A percentile compares a stretch with the other conserved stretches of the same genome.
Evolutionary conservation across 2,113 vertebrate species (phyloP).

Genomic region (Hyla sarda): DNA sequence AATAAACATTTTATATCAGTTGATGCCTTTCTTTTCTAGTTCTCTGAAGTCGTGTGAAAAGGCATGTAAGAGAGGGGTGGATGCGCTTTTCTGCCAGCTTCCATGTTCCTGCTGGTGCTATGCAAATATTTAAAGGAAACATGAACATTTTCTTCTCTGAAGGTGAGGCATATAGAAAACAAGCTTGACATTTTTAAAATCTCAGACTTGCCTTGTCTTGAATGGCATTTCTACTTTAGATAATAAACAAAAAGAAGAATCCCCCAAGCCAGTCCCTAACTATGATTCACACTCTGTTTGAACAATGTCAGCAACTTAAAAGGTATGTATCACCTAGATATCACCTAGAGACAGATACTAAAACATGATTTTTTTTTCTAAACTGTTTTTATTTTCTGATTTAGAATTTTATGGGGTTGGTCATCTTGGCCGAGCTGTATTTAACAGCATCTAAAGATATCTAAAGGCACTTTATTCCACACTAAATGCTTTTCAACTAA

Average conservation of each 20-base stretch:
- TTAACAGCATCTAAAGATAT: too few relatives aligned
- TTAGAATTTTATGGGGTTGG: too few relatives aligned
- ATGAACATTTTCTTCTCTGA: background rate
- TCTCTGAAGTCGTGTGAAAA: background rate
- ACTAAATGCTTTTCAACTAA: too few relatives aligned
- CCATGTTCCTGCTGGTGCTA: background rate
- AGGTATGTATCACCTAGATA: too few relatives aligned
- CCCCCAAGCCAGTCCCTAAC: background rate
- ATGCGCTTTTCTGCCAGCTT: background rate
- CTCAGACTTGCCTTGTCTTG: constrained; percentile 2
- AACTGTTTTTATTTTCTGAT: too few relatives aligned
- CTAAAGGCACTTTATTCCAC: too few relatives aligned
- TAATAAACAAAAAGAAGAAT: background rate
- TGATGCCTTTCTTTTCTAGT: background rate
- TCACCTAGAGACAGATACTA: too few relatives aligned
- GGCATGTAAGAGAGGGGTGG: background rate
- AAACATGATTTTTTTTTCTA: too few relatives aligned
- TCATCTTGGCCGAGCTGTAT: too few relatives aligned
- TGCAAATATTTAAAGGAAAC: background rate
- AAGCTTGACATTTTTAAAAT: background rate
- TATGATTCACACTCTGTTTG: background rate
- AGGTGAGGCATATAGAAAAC: background rate
- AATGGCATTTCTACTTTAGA: background rate
- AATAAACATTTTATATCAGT: too few relatives aligned
- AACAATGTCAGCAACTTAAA: too few relatives aligned